Conservation (phyloP, 1,140 invertebrate species). For the Drosophila dunni region DNA sequence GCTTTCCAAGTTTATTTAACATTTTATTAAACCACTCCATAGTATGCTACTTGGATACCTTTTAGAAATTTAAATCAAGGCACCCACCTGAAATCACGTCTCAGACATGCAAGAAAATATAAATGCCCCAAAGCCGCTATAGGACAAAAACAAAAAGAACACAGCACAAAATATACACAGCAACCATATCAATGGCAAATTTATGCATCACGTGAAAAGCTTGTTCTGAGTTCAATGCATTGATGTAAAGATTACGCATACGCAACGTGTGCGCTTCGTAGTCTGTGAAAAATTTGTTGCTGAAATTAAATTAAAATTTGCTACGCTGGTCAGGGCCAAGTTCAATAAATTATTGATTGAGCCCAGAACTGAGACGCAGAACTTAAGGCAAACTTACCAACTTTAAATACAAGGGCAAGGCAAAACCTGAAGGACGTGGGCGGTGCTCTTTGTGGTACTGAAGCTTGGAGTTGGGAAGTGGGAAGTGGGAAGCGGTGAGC, state of each 20-base stretch:
- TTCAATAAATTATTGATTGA: slow-evolving; percentile 72
- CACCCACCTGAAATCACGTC: slow-evolving; percentile 41
- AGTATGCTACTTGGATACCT: slow-evolving; percentile 22
- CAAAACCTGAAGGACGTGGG: no score
- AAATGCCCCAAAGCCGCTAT: neutral
- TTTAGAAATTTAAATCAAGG: slow-evolving; percentile 59
- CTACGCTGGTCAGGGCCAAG: slow-evolving; percentile 22
- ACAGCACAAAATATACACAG: slow-evolving; percentile 22
- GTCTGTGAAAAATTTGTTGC: slow-evolving; percentile 5
- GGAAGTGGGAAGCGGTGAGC: no score
- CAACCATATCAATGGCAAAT: slow-evolving; percentile 62
- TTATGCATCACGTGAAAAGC: slow-evolving; percentile 44
- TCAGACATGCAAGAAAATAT: slow-evolving; percentile 61
- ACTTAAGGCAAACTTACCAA: slow-evolving; percentile 18
- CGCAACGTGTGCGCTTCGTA: slow-evolving; percentile 27
- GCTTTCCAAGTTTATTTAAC: neutral
- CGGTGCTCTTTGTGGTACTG: no score
- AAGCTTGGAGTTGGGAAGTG: no score
- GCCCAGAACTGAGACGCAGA: neutral
- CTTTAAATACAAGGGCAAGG: slow-evolving; percentile 31
- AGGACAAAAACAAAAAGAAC: neutral
- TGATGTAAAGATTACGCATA: slow-evolving; percentile 58
- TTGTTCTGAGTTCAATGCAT: slow-evolving; percentile 64
- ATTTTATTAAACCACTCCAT: slow-evolving; percentile 9
- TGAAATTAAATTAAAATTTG: slow-evolving; percentile 63